These are phyloP conservation scores for Beris morrisii DNA, from an alignment of 2,888 invertebrate genomes.

Conservation along the genomic window DNA sequence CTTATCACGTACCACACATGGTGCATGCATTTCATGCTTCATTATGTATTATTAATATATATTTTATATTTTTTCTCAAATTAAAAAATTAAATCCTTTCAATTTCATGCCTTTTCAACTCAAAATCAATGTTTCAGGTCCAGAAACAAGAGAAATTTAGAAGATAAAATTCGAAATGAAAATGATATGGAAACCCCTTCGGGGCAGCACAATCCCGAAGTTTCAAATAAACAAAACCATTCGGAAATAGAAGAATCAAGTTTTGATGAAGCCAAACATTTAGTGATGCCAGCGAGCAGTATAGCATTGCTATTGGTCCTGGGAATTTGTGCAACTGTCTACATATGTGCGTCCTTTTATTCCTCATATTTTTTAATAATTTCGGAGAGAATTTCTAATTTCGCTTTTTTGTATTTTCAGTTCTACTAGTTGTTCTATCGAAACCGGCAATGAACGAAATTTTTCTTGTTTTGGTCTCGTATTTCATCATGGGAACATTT, in stretches of 20 bases:
- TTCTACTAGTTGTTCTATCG: constrained; percentile 72
- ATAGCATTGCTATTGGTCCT: constrained; percentile 53
- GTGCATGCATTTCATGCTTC: no score
- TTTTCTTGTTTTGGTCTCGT: constrained; percentile 81
- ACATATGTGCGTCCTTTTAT: constrained; percentile 58
- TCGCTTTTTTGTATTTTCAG: constrained; percentile 48
- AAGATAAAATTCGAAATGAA: not conserved
- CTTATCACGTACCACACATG: no score
- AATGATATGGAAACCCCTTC: not conserved
- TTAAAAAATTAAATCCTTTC: no score
- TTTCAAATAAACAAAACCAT: constrained; percentile 7
- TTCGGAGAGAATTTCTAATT: not conserved
- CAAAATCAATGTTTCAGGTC: not conserved
- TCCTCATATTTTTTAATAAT: constrained; percentile 7
- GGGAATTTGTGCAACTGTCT: constrained; percentile 59
- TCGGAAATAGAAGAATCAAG: constrained; percentile 15
- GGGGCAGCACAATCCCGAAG: constrained; percentile 4
- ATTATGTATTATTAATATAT: no score
- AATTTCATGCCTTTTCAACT: no score
- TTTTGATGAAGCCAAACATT: constrained; percentile 15
- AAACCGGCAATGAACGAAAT: constrained; percentile 88
- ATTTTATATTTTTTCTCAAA: no score
- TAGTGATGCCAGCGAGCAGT: constrained; percentile 49
- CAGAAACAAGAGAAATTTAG: constrained; percentile 10
- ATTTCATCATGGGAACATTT: constrained; percentile 78